A percentile compares a stretch with the other conserved stretches of the same genome.
phyloP scores from a whole-genome alignment of 2,797 vertebrate genomes.

The Myotis pilosus region DNA sequence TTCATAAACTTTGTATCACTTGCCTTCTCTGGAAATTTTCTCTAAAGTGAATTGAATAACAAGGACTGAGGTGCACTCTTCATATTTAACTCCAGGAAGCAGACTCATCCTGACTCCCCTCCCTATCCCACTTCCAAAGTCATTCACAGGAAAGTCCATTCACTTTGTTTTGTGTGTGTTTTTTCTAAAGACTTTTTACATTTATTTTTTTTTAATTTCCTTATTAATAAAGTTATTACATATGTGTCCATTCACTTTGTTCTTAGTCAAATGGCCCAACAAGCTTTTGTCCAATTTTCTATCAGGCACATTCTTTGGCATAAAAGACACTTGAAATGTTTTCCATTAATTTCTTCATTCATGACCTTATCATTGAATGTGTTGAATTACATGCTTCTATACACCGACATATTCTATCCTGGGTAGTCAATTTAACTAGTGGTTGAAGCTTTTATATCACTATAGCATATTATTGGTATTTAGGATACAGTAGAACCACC shows the following conservation, averaged over 20 bases:
- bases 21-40: background rate
- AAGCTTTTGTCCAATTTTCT: background rate
- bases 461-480: background rate
- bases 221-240: no score
- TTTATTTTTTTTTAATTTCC: no score
- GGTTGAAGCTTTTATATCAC: background rate
- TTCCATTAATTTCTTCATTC: constrained; percentile 5
- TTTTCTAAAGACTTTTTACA: no score
- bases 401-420: background rate
- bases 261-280: background rate
- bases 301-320: background rate
- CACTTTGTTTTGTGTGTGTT: background rate
- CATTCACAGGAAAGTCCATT: background rate
- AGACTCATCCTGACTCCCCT: background rate
- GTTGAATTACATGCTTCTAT: background rate
- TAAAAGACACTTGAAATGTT: background rate
- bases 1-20: background rate
- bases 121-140: background rate
- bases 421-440: background rate
- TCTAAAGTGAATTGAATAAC: background rate
- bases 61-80: background rate
- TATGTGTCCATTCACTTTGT: background rate
- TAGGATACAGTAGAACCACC: background rate
- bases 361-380: background rate
- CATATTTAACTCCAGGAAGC: background rate